A percentile compares a stretch with the other conserved stretches of the same genome.
phyloP scores from a whole-genome alignment of 2,888 invertebrate genomes.

The Griposia aprilina region DNA sequence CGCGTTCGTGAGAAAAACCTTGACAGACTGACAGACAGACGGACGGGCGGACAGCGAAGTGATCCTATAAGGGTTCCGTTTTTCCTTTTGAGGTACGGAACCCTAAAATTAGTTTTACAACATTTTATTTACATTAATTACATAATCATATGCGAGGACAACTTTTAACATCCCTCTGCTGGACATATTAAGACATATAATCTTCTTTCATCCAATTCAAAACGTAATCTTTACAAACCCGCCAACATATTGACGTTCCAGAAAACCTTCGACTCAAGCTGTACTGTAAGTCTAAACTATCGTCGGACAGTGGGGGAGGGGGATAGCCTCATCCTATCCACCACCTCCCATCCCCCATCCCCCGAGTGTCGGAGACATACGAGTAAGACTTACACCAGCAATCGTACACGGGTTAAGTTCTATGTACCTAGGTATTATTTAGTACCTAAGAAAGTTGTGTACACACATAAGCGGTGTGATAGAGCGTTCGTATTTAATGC shows the following conservation, averaged over 20 bases:
- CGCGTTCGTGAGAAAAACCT: not conserved
- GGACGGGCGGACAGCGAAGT: not conserved
- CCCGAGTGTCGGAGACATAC: conserved; percentile 57
- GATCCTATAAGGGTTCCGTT: not conserved
- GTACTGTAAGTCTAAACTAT: conserved; percentile 43
- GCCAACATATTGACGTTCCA: conserved; percentile 53
- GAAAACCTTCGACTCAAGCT: conserved; percentile 22
- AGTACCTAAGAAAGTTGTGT: conserved; percentile 27
- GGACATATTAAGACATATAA: not conserved
- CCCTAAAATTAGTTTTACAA: not conserved
- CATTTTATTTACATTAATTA: not conserved
- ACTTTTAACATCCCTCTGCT: not conserved
- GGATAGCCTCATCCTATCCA: conserved; percentile 35
- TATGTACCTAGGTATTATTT: conserved; percentile 44
- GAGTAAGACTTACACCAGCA: conserved; percentile 51
- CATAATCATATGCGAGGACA: not conserved
- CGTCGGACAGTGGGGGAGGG: conserved; percentile 58
- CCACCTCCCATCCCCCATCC: conserved; percentile 1
- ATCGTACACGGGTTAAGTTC: conserved; percentile 50
- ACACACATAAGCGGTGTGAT: not conserved
- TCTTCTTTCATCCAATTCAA: not conserved
- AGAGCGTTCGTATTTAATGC: not conserved
- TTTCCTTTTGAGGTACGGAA: not conserved
- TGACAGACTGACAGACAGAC: not conserved
- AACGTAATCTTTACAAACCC: conserved; percentile 16